A percentile compares a stretch with the other conserved stretches of the same genome.
Evolutionary conservation across 1,140 invertebrate species (phyloP).

Genomic region (Antheraea mylitta): DNA sequence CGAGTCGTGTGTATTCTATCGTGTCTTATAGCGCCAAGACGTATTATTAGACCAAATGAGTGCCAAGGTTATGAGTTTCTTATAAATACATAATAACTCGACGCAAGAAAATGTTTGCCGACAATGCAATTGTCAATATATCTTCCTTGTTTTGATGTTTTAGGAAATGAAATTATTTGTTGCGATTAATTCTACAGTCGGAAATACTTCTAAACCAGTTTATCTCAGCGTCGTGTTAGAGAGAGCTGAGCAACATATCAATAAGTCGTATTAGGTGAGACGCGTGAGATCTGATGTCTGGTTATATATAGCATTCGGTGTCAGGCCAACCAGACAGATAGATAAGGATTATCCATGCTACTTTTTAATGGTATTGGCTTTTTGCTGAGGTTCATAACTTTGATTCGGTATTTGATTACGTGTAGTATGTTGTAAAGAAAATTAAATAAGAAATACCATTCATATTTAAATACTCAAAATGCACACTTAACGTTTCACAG

Average conservation of each 20-base stretch:
- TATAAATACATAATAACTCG: constrained; percentile 3
- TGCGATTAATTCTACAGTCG: not conserved
- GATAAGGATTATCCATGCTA: constrained; percentile 52
- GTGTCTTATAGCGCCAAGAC: not conserved
- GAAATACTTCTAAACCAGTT: constrained; percentile 16
- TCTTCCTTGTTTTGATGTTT: not conserved
- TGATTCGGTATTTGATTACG: no score
- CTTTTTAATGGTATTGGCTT: constrained; percentile 47
- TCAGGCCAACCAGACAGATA: constrained; percentile 30
- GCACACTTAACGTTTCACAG: no score
- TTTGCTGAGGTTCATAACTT: no score
- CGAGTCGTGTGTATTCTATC: not conserved
- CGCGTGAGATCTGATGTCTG: constrained; percentile 49
- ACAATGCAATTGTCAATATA: not conserved
- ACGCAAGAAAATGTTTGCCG: not conserved
- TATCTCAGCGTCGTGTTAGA: constrained; percentile 41
- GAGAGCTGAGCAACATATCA: constrained; percentile 51
- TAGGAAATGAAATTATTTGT: not conserved
- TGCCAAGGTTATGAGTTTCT: constrained; percentile 21
- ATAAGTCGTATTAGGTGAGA: constrained; percentile 37
- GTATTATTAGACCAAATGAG: constrained; percentile 21
- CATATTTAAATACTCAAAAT: no score
- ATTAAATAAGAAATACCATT: no score
- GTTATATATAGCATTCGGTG: constrained; percentile 34
- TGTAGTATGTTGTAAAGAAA: no score